Conservation (phyloP, 2,113 vertebrate genomes). For the Ammodytes marinus region DNA sequence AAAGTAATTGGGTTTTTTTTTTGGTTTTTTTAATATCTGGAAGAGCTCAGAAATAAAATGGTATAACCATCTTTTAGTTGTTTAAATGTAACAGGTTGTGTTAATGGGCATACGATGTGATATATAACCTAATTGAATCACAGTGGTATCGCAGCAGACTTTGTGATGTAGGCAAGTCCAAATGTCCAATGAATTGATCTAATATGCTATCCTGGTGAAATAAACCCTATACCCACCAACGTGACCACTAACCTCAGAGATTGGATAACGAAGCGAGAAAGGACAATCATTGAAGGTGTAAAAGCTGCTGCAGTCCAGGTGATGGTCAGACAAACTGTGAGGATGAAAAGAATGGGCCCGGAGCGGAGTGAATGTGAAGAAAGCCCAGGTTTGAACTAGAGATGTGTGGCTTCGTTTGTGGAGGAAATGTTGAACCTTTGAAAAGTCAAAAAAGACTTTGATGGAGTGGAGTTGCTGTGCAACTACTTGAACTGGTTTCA, state of each 20-base stretch:
- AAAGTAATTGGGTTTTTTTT: no score
- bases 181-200: no score
- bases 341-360: slow-evolving; percentile 58
- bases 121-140: no score
- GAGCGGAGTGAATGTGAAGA: slow-evolving; percentile 36
- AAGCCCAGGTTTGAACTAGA: slow-evolving; percentile 51
- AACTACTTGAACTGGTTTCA: slow-evolving; percentile 19
- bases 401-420: slow-evolving; percentile 32
- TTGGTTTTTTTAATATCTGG: no score
- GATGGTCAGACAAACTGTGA: slow-evolving; percentile 55
- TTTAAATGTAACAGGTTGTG: no score
- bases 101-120: no score
- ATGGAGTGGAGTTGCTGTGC: slow-evolving; percentile 14
- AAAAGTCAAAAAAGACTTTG: slow-evolving; percentile 48
- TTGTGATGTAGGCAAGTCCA: no score
- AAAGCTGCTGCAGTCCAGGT: slow-evolving; percentile 30
- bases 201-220: no score
- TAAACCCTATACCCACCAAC: no score
- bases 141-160: no score
- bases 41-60: no score
- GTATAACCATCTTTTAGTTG: no score
- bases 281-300: neutral
- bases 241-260: neutral
- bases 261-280: slow-evolving; percentile 25
- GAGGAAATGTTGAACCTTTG: slow-evolving; percentile 42